Evolutionary conservation across 2,888 invertebrate genomes (phyloP).

Genomic region (Xestia xanthographa): DNA sequence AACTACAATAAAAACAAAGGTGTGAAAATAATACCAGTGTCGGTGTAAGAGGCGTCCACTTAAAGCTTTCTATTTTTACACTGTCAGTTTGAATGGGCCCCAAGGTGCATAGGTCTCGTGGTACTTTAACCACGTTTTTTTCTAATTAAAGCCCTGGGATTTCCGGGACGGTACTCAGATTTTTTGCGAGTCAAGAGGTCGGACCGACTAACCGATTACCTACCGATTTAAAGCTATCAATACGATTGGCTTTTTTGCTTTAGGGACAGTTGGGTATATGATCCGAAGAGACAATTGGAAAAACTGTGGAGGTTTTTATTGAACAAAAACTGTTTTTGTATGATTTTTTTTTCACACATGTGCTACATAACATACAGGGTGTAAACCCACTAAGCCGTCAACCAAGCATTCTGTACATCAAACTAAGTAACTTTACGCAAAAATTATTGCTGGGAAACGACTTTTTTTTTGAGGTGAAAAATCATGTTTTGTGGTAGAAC

Average conservation of each 20-base stretch:
- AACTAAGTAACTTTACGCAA: too few species aligned
- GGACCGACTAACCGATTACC: constrained; percentile 48
- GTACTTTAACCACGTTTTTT: constrained; percentile 72
- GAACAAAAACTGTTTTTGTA: neutral
- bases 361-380: too few species aligned
- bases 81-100: constrained; percentile 81
- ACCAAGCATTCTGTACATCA: too few species aligned
- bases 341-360: neutral
- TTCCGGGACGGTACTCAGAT: constrained; percentile 64
- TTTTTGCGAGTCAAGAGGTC: constrained; percentile 66
- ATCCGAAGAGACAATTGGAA: neutral
- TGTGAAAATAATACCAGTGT: constrained; percentile 37
- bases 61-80: constrained; percentile 82
- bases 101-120: constrained; percentile 81
- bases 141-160: constrained; percentile 79
- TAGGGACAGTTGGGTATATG: constrained; percentile 10
- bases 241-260: constrained; percentile 40
- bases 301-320: neutral
- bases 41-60: constrained; percentile 74
- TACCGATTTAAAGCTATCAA: constrained; percentile 28
- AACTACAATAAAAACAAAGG: neutral
- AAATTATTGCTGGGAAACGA: too few species aligned
- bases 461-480: too few species aligned
- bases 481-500: too few species aligned
- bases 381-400: too few species aligned